Base-by-base conservation (phyloP, 2,888 invertebrate species). In the Athalia circularis region DNA sequence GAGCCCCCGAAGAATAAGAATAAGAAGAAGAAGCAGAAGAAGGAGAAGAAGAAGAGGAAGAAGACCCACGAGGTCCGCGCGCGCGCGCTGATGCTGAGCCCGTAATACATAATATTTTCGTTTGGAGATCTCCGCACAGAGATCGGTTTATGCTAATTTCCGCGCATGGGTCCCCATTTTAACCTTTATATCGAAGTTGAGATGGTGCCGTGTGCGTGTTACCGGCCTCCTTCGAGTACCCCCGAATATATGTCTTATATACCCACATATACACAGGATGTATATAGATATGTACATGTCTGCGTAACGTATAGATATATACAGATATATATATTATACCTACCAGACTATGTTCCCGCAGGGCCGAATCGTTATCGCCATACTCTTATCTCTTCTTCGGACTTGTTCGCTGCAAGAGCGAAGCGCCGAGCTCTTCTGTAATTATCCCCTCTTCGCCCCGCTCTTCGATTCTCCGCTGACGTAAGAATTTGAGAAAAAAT, bases 341-440 rank as follows among this genome's bases (percentile, higher is more conserved):
- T 83, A 84, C 84, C 86, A 83, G 82, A 82, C 83, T 86, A 85
- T 86, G 86, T 88, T 87, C 87, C 88, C 88, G 86, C 87, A 86
- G 88, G 88, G 88, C 86, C 84, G 85, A 87, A 88, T 88, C 88
- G 87, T 90, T 89, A 90, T 89, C 89, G 87, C 84, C 84, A 82
- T 82, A 82, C 86, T 86, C 88, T 89, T 89, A 89, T 89, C 89
- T 89, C 85, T 84, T 84, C 86, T 86, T 83, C 84, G 78, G 77
- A 79, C 87, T 87, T 84, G 86, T 84, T 85, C 83, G 29, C 29
- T 29, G 85, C 86, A 84, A 84, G 85, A 86, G 86, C 87, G 85
- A 86, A 84, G 85, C 85, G 84, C 29, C 29, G 29, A 85, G 79
- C 77, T 85, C 86, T 86, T 85, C 84, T 85, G 88, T 88, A 89